Evolutionary conservation across 2,797 vertebrate genomes (phyloP), one percentile per base, ranked within the genome.

Genomic region (Cossypha caffra): DNA sequence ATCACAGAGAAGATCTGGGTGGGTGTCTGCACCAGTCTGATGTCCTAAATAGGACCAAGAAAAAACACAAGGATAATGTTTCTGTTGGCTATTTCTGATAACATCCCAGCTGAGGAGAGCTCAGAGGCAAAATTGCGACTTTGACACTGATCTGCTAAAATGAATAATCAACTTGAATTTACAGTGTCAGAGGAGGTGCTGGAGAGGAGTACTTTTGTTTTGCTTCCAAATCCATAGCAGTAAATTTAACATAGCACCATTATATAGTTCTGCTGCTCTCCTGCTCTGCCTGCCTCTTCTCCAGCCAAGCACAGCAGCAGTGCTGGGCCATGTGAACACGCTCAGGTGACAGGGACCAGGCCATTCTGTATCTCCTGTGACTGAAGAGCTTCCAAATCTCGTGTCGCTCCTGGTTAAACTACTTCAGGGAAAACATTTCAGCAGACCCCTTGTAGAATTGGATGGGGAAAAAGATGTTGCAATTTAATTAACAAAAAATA

Each of bases 241-340:
- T 21, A 23, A 62, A 43, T 68, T 35, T 83, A 76, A 64, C 9
- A 10, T 1, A 43, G 37, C 10, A 9, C 31, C 20, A 40, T 51
- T 8, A 23, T 2, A 33, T 10, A 31, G 28, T 28, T 40, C 31
- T 76, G 45, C 62, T 90, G 48, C 5, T 4, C 57, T 77, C 29
- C 38, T 45, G 47, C 40, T 73, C 14, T 61, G 8, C 11, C 28
- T 23, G 45, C 42, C 63, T 21, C 10, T 64, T 37, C 42, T 67
- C 40, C 58, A 75, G 72, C 11, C 71, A 33, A 40, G 54, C 2
- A 1, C 26, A 35, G 33, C 1, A 47, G 7, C 37, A 35, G 33
- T 20, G 47, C 51, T 45, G 64, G 59, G 82, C 45, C 20, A 4
- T 0, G 1, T 5, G 29, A 80, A 48, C 13, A 16, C 0, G 0